Evolutionary conservation across 2,113 vertebrate genomes (phyloP).

Genomic region (Daphoenositta chrysoptera): DNA sequence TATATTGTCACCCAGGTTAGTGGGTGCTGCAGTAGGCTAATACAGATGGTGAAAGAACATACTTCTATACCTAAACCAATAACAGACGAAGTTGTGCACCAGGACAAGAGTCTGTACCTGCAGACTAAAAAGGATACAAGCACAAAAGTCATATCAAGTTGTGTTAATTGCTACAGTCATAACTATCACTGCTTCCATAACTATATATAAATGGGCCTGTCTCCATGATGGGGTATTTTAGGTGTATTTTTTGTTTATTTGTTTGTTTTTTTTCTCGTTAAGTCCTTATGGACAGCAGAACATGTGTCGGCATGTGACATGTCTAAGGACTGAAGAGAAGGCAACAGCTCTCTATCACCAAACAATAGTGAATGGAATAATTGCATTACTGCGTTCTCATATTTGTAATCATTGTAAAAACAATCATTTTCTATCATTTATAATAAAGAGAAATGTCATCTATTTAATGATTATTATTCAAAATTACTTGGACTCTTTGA

Average conservation of each 20-base stretch:
- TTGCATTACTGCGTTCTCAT: background rate
- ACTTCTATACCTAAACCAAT: background rate
- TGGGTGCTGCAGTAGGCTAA: background rate
- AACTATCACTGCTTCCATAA: background rate
- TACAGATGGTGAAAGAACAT: background rate
- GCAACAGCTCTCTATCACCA: background rate
- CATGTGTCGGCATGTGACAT: background rate
- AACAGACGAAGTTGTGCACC: background rate
- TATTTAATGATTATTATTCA: background rate
- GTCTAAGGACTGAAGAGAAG: background rate
- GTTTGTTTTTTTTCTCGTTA: background rate
- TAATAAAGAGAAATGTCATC: background rate
- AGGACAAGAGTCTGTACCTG: background rate
- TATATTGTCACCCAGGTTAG: background rate
- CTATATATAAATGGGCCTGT: background rate
- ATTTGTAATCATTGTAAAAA: background rate
- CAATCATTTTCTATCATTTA: background rate
- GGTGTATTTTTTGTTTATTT: too few species aligned
- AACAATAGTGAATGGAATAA: background rate
- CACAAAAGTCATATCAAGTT: background rate
- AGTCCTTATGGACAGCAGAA: background rate
- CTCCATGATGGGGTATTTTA: background rate
- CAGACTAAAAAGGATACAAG: background rate
- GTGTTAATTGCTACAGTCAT: background rate
- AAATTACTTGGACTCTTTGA: background rate